Base-by-base conservation (phyloP, 1,140 invertebrate genomes). In the Bombus cullumanus region DNA sequence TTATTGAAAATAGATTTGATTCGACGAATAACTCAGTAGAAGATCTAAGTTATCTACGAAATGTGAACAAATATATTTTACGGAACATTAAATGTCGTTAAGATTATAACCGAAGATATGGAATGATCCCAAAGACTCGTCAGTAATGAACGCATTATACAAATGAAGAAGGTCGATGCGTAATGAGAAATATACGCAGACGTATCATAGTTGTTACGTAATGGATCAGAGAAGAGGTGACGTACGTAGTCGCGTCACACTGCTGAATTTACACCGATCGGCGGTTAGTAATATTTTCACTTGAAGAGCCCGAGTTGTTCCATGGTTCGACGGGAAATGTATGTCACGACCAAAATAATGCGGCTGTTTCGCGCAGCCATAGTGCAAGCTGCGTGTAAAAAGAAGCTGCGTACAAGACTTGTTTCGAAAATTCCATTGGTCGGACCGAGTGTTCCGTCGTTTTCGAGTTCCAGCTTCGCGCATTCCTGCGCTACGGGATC, bases 331-430 rank as follows among this genome's bases (percentile, higher is more conserved):
- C 31, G 34, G 39, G 25, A 81, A 86, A 89, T 83, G 53, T 89
- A 39, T 89, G 88, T 86, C 88, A 79, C 69, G 88, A 89, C 87
- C 79, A 83, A 89, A 89, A 89, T 89, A 88, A 69, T 81, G 87
- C 79, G 75, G 78, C 73, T 68, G 87, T 87, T 80, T 62, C 68
- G 15, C 66, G 37, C 8, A 34, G 41, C 53, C 28, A 66, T 72
- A 86, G 72, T 84, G 86, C 53, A 86, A 62, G 41, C 68, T 15
- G 31, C 25, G 37, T 37, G 66, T 31, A 66, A 39, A 81, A 68
- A 37, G 18, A 43, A 75, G 76, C 62, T 28, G 39, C 47, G 72
- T 12, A 18, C 28, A 22, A 9, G 12, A 12, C 59, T n/a, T 18
- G 28, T 80, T 68, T 74, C 77, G 31, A 86, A 81, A 82, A 73